Evolutionary conservation across 2,888 invertebrate genomes (phyloP).

Genomic region (Dione juno): DNA sequence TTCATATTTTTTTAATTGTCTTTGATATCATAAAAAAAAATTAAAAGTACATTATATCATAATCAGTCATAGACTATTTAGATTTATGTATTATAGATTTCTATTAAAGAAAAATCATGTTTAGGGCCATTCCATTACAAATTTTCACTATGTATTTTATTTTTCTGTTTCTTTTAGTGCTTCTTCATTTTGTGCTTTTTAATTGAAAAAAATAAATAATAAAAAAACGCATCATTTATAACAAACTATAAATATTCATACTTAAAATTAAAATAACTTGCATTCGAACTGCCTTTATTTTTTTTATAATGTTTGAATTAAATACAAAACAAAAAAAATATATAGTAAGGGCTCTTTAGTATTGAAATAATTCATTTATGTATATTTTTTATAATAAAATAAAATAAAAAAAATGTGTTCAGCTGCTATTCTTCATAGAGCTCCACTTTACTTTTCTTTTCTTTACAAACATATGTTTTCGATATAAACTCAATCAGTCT

Average conservation of each 20-base stretch:
- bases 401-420: conserved; percentile 10
- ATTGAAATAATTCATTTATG: not conserved
- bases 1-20: conserved; percentile 47
- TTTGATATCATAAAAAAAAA: conserved; percentile 23
- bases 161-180: conserved; percentile 22
- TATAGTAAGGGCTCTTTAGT: not conserved
- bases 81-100: conserved; percentile 8
- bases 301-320: not conserved
- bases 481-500: conserved; percentile 28
- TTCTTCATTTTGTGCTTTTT: conserved; percentile 35
- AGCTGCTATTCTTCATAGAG: not conserved
- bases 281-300: conserved; percentile 6
- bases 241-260: not conserved
- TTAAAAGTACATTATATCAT: conserved; percentile 20
- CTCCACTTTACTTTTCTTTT: not conserved
- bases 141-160: conserved; percentile 29
- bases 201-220: conserved; percentile 5
- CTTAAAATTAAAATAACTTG: not conserved
- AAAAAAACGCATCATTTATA: not conserved
- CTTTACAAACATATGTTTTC: not conserved
- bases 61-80: conserved; percentile 26
- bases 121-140: conserved; percentile 41
- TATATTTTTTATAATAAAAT: not conserved
- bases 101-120: conserved; percentile 31
- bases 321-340: not conserved